These are phyloP conservation scores for Trichoplax adhaerens DNA, from an alignment of 37 sponge, comb jelly and placozoan species.

Conservation along the genomic window DNA sequence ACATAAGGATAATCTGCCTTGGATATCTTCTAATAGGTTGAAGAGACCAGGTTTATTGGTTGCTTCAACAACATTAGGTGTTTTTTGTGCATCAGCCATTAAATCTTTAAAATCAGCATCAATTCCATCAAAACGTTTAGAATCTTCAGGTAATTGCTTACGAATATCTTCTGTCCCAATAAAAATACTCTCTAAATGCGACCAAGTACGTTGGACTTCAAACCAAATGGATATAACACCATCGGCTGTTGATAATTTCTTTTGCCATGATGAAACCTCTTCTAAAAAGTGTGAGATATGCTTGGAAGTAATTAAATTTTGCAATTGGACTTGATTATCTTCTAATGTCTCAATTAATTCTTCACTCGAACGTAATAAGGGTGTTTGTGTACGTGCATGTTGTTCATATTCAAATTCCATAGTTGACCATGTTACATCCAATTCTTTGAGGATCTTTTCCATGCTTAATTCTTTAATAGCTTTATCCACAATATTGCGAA, in stretches of 20 bases:
- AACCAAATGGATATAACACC: constrained; percentile 94
- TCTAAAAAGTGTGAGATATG: constrained; percentile 94
- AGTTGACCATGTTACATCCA: constrained; percentile 82
- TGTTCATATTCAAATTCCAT: constrained; percentile 92
- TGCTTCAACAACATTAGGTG: constrained; percentile 88
- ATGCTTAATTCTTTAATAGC: constrained; percentile 95
- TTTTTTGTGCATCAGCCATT: constrained; percentile 71
- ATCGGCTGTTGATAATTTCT: constrained; percentile 86
- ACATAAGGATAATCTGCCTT: constrained; percentile 74
- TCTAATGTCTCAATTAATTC: constrained; percentile 96
- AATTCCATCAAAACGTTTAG: constrained; percentile 87
- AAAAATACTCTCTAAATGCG: constrained; percentile 96
- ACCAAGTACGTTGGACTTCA: constrained; percentile 99
- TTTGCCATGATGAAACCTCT: constrained; percentile 92
- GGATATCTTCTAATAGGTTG: constrained; percentile 71
- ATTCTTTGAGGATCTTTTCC: constrained; percentile 79
- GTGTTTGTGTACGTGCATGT: constrained; percentile 63
- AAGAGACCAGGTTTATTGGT: constrained; percentile 70
- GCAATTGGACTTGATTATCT: constrained; percentile 98
- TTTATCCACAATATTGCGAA: constrained; percentile 92
- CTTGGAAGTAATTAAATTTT: constrained; percentile 96
- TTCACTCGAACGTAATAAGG: constrained; percentile 61
- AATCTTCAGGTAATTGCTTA: constrained; percentile 84
- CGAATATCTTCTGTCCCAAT: constrained; percentile 96
- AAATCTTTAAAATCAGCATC: constrained; percentile 82